Conservation (phyloP, 2,113 vertebrate genomes). For the Progne subis region DNA sequence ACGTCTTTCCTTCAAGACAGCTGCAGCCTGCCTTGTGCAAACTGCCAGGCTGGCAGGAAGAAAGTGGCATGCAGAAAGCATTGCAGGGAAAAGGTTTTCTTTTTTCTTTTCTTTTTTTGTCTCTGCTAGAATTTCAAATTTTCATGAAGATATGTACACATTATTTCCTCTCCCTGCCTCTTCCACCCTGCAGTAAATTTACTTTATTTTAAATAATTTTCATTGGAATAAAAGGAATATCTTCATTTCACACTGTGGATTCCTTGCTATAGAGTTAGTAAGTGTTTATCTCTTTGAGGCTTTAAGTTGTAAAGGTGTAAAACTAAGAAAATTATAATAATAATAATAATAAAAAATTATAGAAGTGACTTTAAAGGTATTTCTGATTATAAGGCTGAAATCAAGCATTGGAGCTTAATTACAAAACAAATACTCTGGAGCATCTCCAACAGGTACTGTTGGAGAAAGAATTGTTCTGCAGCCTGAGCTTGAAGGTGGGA, state of each 20-base stretch:
- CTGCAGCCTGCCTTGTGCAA: constrained; percentile 6
- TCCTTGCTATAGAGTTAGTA: background rate
- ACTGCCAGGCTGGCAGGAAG: constrained; percentile 55
- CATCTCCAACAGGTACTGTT: background rate
- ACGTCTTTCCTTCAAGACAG: constrained; percentile 9
- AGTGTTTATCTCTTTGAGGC: background rate
- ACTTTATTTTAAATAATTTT: background rate
- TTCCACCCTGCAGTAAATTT: background rate
- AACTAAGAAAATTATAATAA: background rate
- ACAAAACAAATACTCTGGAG: background rate
- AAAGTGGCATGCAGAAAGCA: background rate
- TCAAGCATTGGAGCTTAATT: background rate
- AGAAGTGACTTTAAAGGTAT: background rate
- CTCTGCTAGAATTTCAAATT: background rate
- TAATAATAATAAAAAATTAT: background rate
- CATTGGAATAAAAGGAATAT: background rate
- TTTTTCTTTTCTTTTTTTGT: background rate
- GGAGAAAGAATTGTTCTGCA: background rate
- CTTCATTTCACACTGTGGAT: background rate
- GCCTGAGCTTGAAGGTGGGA: background rate
- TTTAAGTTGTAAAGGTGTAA: background rate
- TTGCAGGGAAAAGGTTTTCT: background rate
- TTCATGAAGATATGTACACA: background rate
- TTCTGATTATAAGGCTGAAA: background rate
- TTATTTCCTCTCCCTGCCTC: background rate